Base-by-base conservation (phyloP, 2,113 vertebrate genomes). In the Chloebia gouldiae region DNA sequence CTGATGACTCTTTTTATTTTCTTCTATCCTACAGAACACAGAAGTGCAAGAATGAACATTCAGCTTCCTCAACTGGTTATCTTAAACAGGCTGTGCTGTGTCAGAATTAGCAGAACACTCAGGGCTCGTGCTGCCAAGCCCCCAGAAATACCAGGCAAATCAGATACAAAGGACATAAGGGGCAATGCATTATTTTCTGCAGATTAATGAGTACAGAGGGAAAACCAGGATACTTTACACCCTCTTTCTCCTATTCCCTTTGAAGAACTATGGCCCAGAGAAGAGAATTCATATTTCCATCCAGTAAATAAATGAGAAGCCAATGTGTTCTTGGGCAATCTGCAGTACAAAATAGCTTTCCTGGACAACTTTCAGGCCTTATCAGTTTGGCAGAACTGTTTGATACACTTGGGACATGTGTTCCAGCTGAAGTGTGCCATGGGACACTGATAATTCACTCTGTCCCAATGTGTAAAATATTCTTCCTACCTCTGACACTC, bases 321-420 rank as follows among this genome's bases (percentile, higher is more conserved):
- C 51, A 82, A 0, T 10, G 49, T 53, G 39, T 56, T 86, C 64
- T 57, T 69, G 73, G 66, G 68, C 59, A 95, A 91, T 53, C 54
- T 2, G 0, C 23, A 65, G n/a, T 10, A 66, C 6, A 13, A 70
- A 83, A 86, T 2, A 64, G 88, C 31, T 83, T 88, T 92, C 63
- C 47, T 81, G 76, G 85, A 75, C 59, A 88, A 71, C 17, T 70
- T 72, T 80, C 79, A 95, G 51, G n/a, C 45, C 78, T 92, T 96
- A 96, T 96, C 95, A 81, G 76, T 83, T 93, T 95, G 81, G 69
- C 87, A 96, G 81, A 82, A 82, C 72, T 3, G 2, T 63, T 61
- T 86, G 24, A 80, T 83, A 81, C 51, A 71, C 50, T 70, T 64
- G 64, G 76, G 85, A 92, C 85, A 78, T 7, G 78, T 91, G 95